Percentiles rank a stretch among this genome's conserved stretches.
phyloP scores from a whole-genome alignment of 2,888 invertebrate genomes.

The Germaria angustata region DNA sequence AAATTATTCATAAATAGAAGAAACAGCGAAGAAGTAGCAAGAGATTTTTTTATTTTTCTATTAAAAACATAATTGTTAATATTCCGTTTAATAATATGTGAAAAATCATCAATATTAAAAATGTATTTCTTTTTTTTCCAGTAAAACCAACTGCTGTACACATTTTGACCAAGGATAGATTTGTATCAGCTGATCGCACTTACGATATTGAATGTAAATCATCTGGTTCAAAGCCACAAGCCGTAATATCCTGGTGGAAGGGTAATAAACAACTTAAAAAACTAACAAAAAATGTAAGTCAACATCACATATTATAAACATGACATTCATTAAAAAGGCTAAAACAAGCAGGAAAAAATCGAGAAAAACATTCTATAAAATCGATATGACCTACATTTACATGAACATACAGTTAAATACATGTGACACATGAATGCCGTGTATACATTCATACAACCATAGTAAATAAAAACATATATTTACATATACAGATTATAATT shows the following conservation, averaged over 20 bases:
- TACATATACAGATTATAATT: neutral
- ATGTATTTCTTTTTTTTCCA: too few relatives aligned
- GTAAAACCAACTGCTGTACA: constrained; percentile 92
- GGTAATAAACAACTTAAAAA: constrained; percentile 89
- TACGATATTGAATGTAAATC: constrained; percentile 94
- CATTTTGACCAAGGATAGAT: constrained; percentile 90
- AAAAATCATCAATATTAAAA: too few relatives aligned
- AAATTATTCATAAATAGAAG: too few relatives aligned
- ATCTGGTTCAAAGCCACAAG: constrained; percentile 91
- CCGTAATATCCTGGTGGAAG: constrained; percentile 94
- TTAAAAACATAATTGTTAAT: too few relatives aligned
- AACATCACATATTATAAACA: constrained; percentile 22
- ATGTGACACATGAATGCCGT: constrained; percentile 12
- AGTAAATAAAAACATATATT: neutral
- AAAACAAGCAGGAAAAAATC: neutral
- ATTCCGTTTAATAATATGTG: too few relatives aligned
- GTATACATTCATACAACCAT: too few relatives aligned
- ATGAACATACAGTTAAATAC: constrained; percentile 10
- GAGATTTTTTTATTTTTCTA: too few relatives aligned
- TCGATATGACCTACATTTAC: constrained; percentile 60
- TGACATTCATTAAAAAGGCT: constrained; percentile 46
- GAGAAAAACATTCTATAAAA: constrained; percentile 39
- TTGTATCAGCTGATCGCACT: constrained; percentile 90
- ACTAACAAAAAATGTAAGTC: constrained; percentile 90
- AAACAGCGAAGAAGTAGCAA: too few relatives aligned